phyloP scores from a whole-genome alignment of 2,113 vertebrate species.

The Eulacestoma nigropectus region DNA sequence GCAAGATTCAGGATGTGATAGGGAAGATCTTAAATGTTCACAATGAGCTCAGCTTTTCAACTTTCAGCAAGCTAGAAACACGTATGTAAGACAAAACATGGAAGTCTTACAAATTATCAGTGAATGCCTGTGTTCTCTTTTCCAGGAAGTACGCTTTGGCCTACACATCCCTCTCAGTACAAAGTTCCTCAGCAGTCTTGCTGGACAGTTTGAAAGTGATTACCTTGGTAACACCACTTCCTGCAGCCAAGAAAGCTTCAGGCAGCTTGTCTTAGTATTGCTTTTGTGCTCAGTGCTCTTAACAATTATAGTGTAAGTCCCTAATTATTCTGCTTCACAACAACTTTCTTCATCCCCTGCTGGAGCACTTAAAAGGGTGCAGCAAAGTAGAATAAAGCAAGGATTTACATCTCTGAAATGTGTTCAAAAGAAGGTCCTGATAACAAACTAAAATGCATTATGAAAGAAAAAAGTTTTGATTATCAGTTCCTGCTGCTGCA shows the following conservation, averaged over 20 bases:
- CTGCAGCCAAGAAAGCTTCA: conserved; percentile 13
- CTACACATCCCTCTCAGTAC: conserved; percentile 17
- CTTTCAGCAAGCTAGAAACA: conserved; percentile 64
- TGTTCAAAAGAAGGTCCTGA: neutral
- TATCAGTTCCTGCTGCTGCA: conserved; percentile 1
- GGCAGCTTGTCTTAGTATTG: conserved; percentile 21
- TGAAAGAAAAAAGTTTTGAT: conserved; percentile 19
- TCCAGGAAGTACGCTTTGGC: conserved; percentile 62
- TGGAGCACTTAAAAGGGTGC: neutral
- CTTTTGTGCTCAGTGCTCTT: conserved; percentile 32
- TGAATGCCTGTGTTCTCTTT: conserved; percentile 54
- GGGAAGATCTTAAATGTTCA: conserved; percentile 60
- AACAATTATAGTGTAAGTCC: conserved; percentile 6
- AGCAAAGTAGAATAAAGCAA: conserved; percentile 43
- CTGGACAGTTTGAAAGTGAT: conserved; percentile 47
- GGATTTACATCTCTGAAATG: conserved; percentile 12
- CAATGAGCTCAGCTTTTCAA: conserved; percentile 61
- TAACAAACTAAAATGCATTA: neutral
- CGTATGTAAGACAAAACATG: conserved; percentile 72
- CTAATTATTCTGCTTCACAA: conserved; percentile 52
- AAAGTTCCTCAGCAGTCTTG: conserved; percentile 4
- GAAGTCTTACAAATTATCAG: conserved; percentile 69
- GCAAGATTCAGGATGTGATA: conserved; percentile 69
- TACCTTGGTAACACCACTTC: conserved; percentile 61
- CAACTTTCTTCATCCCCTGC: conserved; percentile 35